Evolutionary conservation across 2,797 vertebrate species (phyloP), one percentile per base, ranked within the genome.

Genomic region (Toxotes lorentzi): DNA sequence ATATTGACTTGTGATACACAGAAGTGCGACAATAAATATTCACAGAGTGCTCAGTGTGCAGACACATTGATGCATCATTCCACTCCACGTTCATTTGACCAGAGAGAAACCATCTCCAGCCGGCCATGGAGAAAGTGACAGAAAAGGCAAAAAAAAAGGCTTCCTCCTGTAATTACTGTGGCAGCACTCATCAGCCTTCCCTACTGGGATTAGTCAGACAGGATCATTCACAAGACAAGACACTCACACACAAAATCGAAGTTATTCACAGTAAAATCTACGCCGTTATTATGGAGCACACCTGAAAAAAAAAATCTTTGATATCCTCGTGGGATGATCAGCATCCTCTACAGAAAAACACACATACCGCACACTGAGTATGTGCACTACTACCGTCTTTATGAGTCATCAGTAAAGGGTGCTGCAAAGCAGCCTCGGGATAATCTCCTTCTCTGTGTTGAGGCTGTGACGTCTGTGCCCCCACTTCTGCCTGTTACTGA

Each of bases 371-470:
- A 23, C 54, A 1, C 43, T 12, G 56, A 84, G 77, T 30, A 79
- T 73, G 73, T 85, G 73, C 73, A 16, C 53, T 53, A 65, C 68
- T 60, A 61, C 48, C 6, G 57, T 80, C 76, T 79, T 69, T 74
- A 78, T 92, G 87, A 89, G 74, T 91, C 88, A 92, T 76, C 71
- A 73, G 77, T 76, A 30, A 86, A 73, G 64, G 72, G 62, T 64
- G 61, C 41, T 34, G 56, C 65, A 54, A 63, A 72, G 73, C 47
- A 57, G 80, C 85, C 73, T 51, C 24, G 17, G 78, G 84, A 86
- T 73, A 73, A 84, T 67, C 65, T 68, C 74, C n/a, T 24, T 19
- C 70, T 60, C 58, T 23, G 43, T 54, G 50, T 48, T 69, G 57
- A 56, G 19, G 53, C 34, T 23, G 32, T 79, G 79, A 84, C 35